Base-by-base conservation (phyloP, 1,140 invertebrate genomes). In the Drosophila oshimai region DNA sequence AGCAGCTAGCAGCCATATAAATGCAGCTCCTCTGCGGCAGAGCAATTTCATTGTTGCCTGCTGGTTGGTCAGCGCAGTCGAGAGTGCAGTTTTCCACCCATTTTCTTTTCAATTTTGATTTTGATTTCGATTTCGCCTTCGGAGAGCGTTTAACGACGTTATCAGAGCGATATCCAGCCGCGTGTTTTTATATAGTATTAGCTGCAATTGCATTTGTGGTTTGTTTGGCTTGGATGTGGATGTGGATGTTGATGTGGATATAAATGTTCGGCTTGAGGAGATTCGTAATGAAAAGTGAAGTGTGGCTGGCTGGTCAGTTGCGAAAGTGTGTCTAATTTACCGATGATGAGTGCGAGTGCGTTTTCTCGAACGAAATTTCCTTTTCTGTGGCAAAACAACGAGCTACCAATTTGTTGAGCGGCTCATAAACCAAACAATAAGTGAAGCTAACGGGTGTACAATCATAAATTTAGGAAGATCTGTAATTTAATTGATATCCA, bases 251-350 rank as follows among this genome's bases (percentile, higher is more conserved):
- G n/a, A n/a, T n/a, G n/a, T n/a, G n/a, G n/a, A n/a, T n/a, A n/a
- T n/a, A n/a, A n/a, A n/a, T 51, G 55, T 71, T 72, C 45, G 29
- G 18, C 50, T 67, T 67, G 39, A 80, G 58, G 29, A 47, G 50
- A 76, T 78, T 83, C 58, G 74, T 67, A 78, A 84, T 84, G 79
- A 83, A 83, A 86, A 86, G 80, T 86, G 81, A 87, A 86, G 80
- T 84, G 79, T 86, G 75, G 61, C 73, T 29, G 20, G 33, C 12
- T n/a, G 22, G 53, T 55, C 46, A 47, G 76, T 83, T 83, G 71
- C 75, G 81, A 86, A 87, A 86, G 80, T 86, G 80, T 84, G 80
- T 74, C 70, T 61, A 80, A 74, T 74, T 57, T 65, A 26, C 33
- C 49, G 46, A 68, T 67, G 54, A 60, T 57, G 41, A 46, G 53